Conservation (phyloP, 2,797 vertebrate genomes). For the Leucoraja ocellata region DNA sequence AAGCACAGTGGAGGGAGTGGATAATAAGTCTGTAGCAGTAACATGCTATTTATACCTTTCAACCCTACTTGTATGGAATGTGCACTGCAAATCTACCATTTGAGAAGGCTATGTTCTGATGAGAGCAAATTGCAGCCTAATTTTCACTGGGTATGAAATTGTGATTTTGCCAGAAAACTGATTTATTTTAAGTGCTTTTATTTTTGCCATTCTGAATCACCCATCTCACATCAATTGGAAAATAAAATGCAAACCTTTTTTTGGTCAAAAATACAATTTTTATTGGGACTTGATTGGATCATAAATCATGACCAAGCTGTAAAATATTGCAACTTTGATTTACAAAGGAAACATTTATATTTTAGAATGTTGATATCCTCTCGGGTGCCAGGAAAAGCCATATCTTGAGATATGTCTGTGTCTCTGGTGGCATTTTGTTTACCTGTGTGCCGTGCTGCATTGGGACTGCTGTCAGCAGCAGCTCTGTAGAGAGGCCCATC, state of each 20-base stretch:
- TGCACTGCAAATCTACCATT: background rate
- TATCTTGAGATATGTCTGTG: background rate
- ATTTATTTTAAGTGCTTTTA: background rate
- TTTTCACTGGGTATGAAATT: background rate
- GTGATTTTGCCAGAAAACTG: background rate
- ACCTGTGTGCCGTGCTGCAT: background rate
- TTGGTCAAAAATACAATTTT: conserved; percentile 1
- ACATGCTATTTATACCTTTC: background rate
- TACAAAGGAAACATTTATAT: background rate
- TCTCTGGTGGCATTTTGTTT: background rate
- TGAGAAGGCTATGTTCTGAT: background rate
- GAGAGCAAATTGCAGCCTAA: background rate
- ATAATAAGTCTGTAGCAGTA: background rate
- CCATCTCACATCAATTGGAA: background rate
- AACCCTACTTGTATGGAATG: background rate
- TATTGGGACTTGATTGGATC: background rate
- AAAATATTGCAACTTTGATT: background rate
- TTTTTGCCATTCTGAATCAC: conserved; percentile 3
- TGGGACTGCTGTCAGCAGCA: background rate
- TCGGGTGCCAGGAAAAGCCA: background rate
- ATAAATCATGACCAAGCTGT: background rate
- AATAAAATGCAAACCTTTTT: background rate
- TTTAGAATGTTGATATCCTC: background rate
- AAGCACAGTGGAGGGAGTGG: background rate
- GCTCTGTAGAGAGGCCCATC: background rate